Evolutionary conservation across 2,113 vertebrate species (phyloP).

Genomic region (Pyxicephalus adspersus): DNA sequence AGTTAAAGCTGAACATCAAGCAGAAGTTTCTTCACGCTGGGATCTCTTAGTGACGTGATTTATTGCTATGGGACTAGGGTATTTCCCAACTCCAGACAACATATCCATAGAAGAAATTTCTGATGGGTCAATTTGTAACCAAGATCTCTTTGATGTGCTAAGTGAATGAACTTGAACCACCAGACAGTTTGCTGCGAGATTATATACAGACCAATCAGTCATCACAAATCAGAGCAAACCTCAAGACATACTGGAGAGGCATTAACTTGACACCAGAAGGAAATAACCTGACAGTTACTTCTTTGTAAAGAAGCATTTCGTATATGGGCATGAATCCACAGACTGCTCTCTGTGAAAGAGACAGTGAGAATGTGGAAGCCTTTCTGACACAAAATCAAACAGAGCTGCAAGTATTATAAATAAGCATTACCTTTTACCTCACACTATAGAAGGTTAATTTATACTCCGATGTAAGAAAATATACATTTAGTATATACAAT

Average conservation of each 20-base stretch:
- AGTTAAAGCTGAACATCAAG: not conserved
- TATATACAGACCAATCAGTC: not conserved
- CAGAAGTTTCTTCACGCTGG: not conserved
- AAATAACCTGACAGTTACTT: slow-evolving; percentile 20
- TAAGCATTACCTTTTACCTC: not conserved
- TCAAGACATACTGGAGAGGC: not conserved
- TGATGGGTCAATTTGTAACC: slow-evolving; percentile 15
- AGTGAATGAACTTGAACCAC: slow-evolving; percentile 15
- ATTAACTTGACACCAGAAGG: slow-evolving; percentile 17
- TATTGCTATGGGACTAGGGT: slow-evolving; percentile 20
- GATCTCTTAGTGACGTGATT: slow-evolving; percentile 20
- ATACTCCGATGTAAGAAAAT: not conserved
- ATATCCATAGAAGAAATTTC: slow-evolving; percentile 4
- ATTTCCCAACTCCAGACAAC: slow-evolving; percentile 3
- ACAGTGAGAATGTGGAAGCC: not conserved
- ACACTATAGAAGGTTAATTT: not conserved
- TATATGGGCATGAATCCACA: not conserved
- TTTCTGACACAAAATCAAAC: not conserved
- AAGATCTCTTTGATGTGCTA: slow-evolving; percentile 10
- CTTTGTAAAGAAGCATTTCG: slow-evolving; percentile 10
- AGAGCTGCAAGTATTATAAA: not conserved
- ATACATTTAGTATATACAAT: not conserved
- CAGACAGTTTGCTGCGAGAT: not conserved
- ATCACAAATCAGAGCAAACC: slow-evolving; percentile 9
- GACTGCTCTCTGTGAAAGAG: not conserved